A percentile compares a stretch with the other conserved stretches of the same genome.
Conservation (phyloP, 2,797 vertebrate species). For the Coendou prehensilis region DNA sequence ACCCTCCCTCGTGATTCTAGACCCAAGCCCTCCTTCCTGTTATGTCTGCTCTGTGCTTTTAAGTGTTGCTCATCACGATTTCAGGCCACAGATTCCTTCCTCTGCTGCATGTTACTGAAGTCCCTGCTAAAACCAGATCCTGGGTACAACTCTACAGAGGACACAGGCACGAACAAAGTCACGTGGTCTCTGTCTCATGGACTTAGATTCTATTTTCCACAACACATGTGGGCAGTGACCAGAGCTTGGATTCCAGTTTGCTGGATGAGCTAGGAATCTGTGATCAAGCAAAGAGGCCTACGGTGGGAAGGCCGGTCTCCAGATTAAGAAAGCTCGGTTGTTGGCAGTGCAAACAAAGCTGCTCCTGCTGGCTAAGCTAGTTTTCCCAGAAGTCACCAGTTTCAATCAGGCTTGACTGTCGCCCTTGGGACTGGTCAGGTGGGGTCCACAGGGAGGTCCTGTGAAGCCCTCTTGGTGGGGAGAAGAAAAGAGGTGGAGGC, state of each 20-base stretch:
- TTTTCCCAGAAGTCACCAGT: neutral
- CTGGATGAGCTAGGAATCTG: neutral
- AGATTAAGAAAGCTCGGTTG: neutral
- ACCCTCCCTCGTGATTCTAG: no score
- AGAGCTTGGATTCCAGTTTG: neutral
- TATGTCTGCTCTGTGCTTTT: neutral
- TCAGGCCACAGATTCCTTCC: neutral
- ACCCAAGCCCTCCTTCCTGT: neutral
- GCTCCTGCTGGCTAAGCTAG: neutral
- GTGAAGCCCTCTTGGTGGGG: accelerated
- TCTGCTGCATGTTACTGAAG: no score
- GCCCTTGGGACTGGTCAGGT: accelerated
- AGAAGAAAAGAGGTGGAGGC: neutral
- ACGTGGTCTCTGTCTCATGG: neutral
- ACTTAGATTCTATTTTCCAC: neutral
- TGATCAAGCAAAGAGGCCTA: accelerated
- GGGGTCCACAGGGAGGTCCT: no score
- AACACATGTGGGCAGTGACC: neutral
- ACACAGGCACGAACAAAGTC: neutral
- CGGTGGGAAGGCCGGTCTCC: neutral
- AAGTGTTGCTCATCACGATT: no score
- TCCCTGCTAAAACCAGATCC: neutral
- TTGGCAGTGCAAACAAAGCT: neutral
- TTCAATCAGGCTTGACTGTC: neutral
- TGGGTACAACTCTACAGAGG: neutral